Conservation (phyloP, 2,113 vertebrate genomes). For the Rhagologus leucostigma region DNA sequence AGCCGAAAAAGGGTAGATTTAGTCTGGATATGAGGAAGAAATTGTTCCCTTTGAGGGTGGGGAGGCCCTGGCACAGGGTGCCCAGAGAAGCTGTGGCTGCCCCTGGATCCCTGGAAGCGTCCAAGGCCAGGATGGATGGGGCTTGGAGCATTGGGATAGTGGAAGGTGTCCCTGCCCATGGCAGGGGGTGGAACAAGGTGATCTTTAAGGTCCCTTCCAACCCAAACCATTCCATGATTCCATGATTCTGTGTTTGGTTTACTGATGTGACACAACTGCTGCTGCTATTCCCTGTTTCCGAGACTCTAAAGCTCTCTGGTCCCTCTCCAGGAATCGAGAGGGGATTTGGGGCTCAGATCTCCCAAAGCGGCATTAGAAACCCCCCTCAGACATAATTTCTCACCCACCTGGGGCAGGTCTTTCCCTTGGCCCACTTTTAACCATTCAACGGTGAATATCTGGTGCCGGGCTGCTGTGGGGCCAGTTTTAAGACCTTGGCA, state of each 20-base stretch:
- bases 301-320: not conserved
- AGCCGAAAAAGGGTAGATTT: not conserved
- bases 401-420: too few species aligned
- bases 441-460: not conserved
- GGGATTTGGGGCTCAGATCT: not conserved
- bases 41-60: not conserved
- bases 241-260: not conserved
- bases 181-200: not conserved
- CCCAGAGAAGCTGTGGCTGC: not conserved
- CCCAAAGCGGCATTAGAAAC: not conserved
- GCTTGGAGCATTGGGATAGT: not conserved
- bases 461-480: not conserved
- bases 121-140: rapidly evolving
- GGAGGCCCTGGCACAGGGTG: rapidly evolving
- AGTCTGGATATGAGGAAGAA: not conserved
- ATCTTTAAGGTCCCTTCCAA: not conserved
- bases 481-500: not conserved
- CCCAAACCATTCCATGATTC: not conserved
- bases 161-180: not conserved
- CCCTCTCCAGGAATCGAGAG: not conserved
- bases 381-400: not conserved
- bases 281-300: not conserved
- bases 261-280: not conserved
- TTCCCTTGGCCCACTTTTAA: not conserved
- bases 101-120: not conserved